phyloP scores from a whole-genome alignment of 2,113 vertebrate genomes.

The Callipepla squamata region DNA sequence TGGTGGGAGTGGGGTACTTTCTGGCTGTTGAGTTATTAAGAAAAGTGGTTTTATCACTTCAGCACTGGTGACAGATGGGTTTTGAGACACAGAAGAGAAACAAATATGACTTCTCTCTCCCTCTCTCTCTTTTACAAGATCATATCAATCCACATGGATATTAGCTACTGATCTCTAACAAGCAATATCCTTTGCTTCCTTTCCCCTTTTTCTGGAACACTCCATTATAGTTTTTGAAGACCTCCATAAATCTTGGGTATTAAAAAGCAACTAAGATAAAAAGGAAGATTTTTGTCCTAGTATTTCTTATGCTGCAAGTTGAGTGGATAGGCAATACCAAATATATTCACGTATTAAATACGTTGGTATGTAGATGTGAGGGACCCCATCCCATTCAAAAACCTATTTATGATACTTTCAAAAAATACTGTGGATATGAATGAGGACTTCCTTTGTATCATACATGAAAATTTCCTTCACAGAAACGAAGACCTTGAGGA shows the following conservation, averaged over 20 bases:
- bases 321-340: too few species aligned
- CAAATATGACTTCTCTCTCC: neutral
- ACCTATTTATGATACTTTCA: neutral
- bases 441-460: neutral
- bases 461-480: neutral
- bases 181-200: neutral
- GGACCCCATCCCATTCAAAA: too few species aligned
- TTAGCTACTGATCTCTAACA: neutral
- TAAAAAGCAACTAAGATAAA: neutral
- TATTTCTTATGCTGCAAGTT: neutral
- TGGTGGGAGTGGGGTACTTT: neutral
- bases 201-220: neutral
- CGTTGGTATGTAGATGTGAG: neutral
- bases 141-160: neutral
- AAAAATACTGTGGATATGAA: neutral
- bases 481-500: neutral
- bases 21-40: conserved; percentile 3
- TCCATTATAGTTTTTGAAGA: neutral
- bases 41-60: neutral
- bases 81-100: conserved; percentile 8
- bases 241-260: neutral
- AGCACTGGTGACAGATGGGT: neutral
- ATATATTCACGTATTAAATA: neutral
- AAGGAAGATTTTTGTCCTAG: neutral
- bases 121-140: neutral